Conservation (phyloP, 1,140 invertebrate genomes). For the Hycleus cichorii region DNA sequence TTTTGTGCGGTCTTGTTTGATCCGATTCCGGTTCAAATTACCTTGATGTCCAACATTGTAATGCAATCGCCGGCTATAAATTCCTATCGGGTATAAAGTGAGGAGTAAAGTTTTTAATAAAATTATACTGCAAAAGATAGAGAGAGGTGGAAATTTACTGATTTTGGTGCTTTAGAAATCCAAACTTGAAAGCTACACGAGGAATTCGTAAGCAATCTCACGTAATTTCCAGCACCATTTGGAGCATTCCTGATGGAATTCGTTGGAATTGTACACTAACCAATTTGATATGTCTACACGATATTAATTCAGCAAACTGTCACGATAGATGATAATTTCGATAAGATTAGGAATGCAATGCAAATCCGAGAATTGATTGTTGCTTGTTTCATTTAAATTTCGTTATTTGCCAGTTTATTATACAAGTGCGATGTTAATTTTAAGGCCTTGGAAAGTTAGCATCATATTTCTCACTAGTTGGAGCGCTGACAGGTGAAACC, state of each 20-base stretch:
- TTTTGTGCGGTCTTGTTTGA: no score
- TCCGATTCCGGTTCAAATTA: no score
- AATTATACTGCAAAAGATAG: not conserved
- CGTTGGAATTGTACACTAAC: conserved; percentile 9
- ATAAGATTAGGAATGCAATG: conserved; percentile 1
- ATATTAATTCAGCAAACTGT: conserved; percentile 15
- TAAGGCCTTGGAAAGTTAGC: not conserved
- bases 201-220: conserved; percentile 17
- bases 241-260: conserved; percentile 18
- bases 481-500: conserved; percentile 16
- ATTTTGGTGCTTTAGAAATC: conserved; percentile 14
- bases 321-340: conserved; percentile 4
- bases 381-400: no score
- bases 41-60: no score
- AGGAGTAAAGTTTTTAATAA: no score
- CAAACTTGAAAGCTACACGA: conserved; percentile 10
- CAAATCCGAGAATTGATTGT: not conserved
- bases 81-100: no score
- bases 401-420: no score
- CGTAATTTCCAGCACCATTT: conserved; percentile 1
- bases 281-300: conserved; percentile 11
- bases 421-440: not conserved
- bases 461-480: not conserved
- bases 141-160: not conserved
- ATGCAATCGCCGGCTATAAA: no score